Evolutionary conservation across 2,113 vertebrate genomes (phyloP), one percentile per base, ranked within the genome.

Genomic region (Poeciliopsis occidentalis): DNA sequence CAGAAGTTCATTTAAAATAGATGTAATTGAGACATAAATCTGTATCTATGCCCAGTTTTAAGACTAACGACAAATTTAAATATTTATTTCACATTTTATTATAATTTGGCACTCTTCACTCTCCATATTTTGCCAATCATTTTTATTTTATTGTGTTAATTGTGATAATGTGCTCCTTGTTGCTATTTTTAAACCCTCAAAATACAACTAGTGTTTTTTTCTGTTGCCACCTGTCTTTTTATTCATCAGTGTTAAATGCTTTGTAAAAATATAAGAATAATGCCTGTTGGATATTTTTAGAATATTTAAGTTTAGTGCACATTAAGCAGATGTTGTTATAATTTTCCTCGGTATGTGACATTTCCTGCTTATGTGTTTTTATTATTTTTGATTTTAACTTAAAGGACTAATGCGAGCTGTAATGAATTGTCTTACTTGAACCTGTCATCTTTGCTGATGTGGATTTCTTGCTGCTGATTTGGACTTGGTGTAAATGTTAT

Each of bases 191-290:
- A 34, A 72, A 64, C 29, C 44, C 66, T 54, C 64, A 10, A 30
- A n/a, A 64, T 60, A 37, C 4, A 61, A 8, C 68, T 51, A 22
- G 73, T 81, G 22, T 83, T 64, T 1, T 19, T 80, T 47, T 79
- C n/a, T 2, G 34, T 86, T 80, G 71, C 79, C 62, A 61, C 83
- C 12, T 0, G 19, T 63, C 74, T 12, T 75, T 79, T 63, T 31
- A 30, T 79, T 83, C 67, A 79, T 88, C 90, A 91, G 92, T 92
- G 91, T 93, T 93, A 89, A 87, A 84, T 71, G 69, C 67, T 90
- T 90, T 93, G 87, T 92, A 76, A 76, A 57, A 57, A 19, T 17
- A 47, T 57, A n/a, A 7, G 0, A 57, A 82, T 71, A 47, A 57
- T 60, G 76, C 54, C 30, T 83, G 64, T 85, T 51, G 44, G 80